A percentile compares a stretch with the other conserved stretches of the same genome.
These are phyloP conservation scores for Nephrotoma appendiculata DNA, from an alignment of 2,888 invertebrate genomes.

Conservation along the genomic window DNA sequence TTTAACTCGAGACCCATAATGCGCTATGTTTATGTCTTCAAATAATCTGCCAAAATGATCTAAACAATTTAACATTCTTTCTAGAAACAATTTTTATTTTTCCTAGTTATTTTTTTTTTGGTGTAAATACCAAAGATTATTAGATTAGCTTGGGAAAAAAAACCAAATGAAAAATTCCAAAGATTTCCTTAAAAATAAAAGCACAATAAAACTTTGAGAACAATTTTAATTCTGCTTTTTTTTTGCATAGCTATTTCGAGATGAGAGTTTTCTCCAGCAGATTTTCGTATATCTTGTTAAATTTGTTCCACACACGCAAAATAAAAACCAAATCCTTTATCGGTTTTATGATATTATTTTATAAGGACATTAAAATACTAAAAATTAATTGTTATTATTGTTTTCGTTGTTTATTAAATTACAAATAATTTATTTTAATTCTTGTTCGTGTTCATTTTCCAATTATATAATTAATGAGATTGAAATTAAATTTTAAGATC, in stretches of 20 bases:
- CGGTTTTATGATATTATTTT: neutral
- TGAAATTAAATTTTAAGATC: neutral
- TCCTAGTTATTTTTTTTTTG: neutral
- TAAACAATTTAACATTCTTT: neutral
- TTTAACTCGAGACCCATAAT: no score
- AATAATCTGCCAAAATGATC: neutral
- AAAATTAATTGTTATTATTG: neutral
- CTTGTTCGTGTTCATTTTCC: neutral
- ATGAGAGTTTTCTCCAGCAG: neutral
- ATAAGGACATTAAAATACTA: neutral
- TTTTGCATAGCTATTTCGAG: neutral
- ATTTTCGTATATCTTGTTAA: neutral
- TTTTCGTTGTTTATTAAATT: neutral
- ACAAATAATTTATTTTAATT: neutral
- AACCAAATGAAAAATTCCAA: neutral
- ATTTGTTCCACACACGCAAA: neutral
- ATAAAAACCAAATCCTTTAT: neutral
- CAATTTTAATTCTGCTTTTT: neutral
- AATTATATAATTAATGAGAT: neutral
- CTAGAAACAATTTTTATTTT: neutral
- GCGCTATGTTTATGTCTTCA: neutral
- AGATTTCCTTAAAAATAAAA: neutral
- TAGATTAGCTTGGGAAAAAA: neutral
- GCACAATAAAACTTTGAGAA: neutral
- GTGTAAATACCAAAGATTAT: neutral